Percentiles rank a stretch among this genome's conserved stretches.
Evolutionary conservation across 1,140 invertebrate genomes (phyloP).

Genomic region (Zaprionus inermis): DNA sequence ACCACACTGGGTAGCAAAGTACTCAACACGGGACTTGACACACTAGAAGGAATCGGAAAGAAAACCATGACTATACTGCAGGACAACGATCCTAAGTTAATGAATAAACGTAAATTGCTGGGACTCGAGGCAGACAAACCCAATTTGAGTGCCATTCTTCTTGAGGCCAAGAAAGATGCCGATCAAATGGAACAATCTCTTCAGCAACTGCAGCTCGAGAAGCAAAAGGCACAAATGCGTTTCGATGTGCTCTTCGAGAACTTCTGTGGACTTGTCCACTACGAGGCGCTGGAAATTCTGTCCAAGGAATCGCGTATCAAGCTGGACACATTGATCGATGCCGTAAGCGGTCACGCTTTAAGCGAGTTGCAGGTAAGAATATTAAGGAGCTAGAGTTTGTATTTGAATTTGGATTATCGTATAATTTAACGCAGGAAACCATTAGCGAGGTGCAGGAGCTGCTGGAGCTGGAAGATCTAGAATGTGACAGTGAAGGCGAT

Average conservation of each 20-base stretch:
- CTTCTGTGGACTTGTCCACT: conserved; percentile 93
- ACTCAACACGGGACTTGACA: conserved; percentile 92
- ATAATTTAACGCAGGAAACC: conserved; percentile 85
- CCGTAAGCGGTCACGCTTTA: conserved; percentile 85
- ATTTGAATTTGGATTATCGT: background rate
- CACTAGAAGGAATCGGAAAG: conserved; percentile 95
- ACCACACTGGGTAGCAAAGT: conserved; percentile 90
- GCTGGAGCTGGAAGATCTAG: conserved; percentile 90
- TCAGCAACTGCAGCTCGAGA: conserved; percentile 87
- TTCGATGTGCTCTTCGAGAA: conserved; percentile 95
- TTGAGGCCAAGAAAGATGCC: conserved; percentile 93
- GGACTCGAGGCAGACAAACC: conserved; percentile 86
- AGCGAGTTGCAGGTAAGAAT: conserved; percentile 85
- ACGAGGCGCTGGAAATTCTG: conserved; percentile 95
- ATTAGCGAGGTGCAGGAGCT: conserved; percentile 91
- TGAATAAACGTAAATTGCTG: conserved; percentile 92
- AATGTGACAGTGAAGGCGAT: conserved; percentile 85
- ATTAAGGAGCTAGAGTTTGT: background rate
- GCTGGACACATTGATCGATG: conserved; percentile 87
- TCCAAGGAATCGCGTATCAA: conserved; percentile 92
- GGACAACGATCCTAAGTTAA: conserved; percentile 94
- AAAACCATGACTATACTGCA: conserved; percentile 97
- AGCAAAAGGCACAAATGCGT: conserved; percentile 87
- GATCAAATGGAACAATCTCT: conserved; percentile 88
- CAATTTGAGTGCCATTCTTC: conserved; percentile 87